These are phyloP conservation scores for Marmota flaviventris DNA, from an alignment of 2,113 vertebrate genomes.

Conservation along the genomic window DNA sequence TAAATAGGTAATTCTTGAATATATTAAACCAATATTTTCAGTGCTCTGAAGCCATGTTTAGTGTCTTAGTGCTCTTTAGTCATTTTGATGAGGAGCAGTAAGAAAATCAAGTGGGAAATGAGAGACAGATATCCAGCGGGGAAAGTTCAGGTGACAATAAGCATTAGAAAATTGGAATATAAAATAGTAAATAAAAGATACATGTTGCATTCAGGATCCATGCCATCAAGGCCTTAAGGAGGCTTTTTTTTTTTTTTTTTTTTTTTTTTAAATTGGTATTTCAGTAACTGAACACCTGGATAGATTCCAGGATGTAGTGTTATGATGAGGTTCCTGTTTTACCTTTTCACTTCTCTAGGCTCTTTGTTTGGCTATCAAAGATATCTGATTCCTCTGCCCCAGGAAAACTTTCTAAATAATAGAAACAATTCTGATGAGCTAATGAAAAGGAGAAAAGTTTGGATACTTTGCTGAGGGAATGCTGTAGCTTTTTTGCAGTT, in stretches of 20 bases:
- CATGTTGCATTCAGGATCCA: background rate
- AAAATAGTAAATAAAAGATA: background rate
- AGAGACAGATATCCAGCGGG: background rate
- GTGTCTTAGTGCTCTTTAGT: background rate
- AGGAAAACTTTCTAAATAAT: background rate
- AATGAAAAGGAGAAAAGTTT: background rate
- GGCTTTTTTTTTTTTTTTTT: background rate
- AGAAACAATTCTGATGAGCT: background rate
- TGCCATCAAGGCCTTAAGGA: background rate
- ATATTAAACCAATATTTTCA: conserved; percentile 35
- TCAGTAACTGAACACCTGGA: background rate
- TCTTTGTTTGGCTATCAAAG: background rate
- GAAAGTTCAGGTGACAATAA: background rate
- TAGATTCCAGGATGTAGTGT: background rate
- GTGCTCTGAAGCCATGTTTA: background rate
- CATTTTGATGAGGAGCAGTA: background rate
- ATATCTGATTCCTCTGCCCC: conserved; percentile 4
- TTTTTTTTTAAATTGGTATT: background rate
- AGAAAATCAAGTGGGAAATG: background rate
- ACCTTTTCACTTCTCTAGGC: conserved; percentile 7
- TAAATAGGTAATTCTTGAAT: background rate
- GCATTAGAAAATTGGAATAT: background rate
- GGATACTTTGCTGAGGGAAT: background rate
- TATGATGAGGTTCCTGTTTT: background rate
- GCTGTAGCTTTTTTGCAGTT: background rate